Conservation (phyloP, 2,888 invertebrate species). For the Sipha maydis region DNA sequence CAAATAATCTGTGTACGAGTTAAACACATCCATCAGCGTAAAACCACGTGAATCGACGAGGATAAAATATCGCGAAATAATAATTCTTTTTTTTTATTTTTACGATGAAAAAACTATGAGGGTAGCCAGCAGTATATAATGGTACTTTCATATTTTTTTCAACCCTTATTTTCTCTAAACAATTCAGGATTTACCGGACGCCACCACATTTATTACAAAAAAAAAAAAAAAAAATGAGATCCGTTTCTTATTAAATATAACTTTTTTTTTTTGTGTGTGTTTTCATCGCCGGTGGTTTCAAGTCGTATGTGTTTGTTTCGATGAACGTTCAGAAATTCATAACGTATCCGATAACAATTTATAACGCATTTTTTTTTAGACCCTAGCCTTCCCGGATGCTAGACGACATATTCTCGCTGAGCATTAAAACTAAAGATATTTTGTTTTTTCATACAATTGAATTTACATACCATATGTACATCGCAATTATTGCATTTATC, state of each 20-base stretch:
- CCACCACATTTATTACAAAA: background rate
- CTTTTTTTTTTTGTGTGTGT: background rate
- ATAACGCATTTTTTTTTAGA: slow-evolving; percentile 11
- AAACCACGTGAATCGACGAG: too few relatives aligned
- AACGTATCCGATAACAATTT: slow-evolving; percentile 36
- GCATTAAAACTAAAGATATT: background rate
- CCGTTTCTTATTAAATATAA: background rate
- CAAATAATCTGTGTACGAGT: too few relatives aligned
- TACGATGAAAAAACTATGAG: background rate
- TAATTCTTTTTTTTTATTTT: background rate
- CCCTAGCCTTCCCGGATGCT: background rate
- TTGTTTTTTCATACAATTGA: background rate
- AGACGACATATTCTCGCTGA: background rate
- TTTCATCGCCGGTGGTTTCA: background rate
- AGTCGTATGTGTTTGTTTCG: slow-evolving; percentile 24
- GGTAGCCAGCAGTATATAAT: background rate
- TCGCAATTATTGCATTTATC: too few relatives aligned
- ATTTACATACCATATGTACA: too few relatives aligned
- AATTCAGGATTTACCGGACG: slow-evolving; percentile 5
- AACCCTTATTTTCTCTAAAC: background rate
- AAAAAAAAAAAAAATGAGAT: background rate
- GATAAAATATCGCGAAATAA: too few relatives aligned
- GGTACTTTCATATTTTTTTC: too few relatives aligned
- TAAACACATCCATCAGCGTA: too few relatives aligned
- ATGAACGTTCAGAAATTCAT: slow-evolving; percentile 17